Evolutionary conservation across 2,113 vertebrate species (phyloP).

Genomic region (Spea bombifrons): DNA sequence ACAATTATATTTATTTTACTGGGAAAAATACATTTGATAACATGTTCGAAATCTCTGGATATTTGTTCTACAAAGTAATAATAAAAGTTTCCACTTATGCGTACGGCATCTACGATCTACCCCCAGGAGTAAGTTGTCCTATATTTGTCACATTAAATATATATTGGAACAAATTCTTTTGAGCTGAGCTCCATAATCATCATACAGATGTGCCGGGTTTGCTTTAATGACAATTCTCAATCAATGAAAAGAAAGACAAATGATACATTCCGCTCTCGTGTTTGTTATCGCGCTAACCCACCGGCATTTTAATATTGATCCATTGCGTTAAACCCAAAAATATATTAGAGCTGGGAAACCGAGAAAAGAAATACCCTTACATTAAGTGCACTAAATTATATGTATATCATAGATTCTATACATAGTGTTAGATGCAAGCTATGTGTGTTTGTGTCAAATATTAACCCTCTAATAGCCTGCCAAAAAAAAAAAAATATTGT

Average conservation of each 20-base stretch:
- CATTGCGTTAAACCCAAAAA: slow-evolving; percentile 3
- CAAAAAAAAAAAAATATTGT: too few relatives aligned
- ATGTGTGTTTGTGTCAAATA: too few relatives aligned
- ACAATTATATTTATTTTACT: neutral
- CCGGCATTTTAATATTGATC: slow-evolving; percentile 30
- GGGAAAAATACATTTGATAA: neutral
- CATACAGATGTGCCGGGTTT: slow-evolving; percentile 6
- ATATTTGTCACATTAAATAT: slow-evolving; percentile 41
- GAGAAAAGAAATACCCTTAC: neutral
- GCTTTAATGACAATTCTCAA: slow-evolving; percentile 28
- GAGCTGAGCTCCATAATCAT: neutral
- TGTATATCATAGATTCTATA: too few relatives aligned
- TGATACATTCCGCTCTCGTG: neutral
- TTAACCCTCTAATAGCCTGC: too few relatives aligned
- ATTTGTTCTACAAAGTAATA: slow-evolving; percentile 16
- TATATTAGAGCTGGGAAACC: neutral
- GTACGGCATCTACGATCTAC: slow-evolving; percentile 17
- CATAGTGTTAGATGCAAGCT: too few relatives aligned
- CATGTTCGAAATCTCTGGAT: neutral
- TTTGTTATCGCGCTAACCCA: slow-evolving; percentile 25
- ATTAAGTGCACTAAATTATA: neutral
- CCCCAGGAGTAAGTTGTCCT: slow-evolving; percentile 13
- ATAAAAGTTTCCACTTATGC: slow-evolving; percentile 2
- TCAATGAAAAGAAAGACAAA: slow-evolving; percentile 21
- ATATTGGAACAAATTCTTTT: slow-evolving; percentile 14